Evolutionary conservation across 2,888 invertebrate species (phyloP), one percentile per base, ranked within the genome.

Genomic region (Luperina nickerlii): DNA sequence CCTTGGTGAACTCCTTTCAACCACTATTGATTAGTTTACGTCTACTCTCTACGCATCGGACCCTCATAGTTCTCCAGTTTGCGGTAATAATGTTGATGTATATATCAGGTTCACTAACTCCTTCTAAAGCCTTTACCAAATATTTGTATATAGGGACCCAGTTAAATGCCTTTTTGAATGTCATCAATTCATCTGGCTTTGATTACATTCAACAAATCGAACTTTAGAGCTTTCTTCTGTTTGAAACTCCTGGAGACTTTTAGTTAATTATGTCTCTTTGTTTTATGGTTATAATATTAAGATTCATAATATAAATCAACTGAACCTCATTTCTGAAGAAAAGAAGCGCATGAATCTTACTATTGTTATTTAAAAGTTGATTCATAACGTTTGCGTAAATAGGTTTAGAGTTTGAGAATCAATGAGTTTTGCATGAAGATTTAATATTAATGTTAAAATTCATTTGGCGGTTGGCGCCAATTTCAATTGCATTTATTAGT

Each of bases 401-500:
- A 32, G 32, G 15, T 15, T 2, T 15, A 60, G 54, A 45, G 24
- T 65, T 51, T 24, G 15, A 51, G 27, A 51, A 73, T 60, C 1
- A 74, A 66, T 38, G 57, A 42, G 15, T 67, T 79, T 62, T 51
- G 42, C 66, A n/a, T 74, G 20, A 62, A 81, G 8, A 51, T 57
- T 20, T n/a, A 81, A 11, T 20, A 78, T 18, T 24, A n/a, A 13
- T 32, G 15, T 45, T 9, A 20, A 20, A 5, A 45, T 54, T 60
- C 0, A 57, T 70, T 75, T 42, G 62, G 66, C 24, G 48, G 38
- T 76, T 76, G 60, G 32, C 66, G 70, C 70, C 73, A 73, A 48
- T 67, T 75, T 68, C 15, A 38, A 38, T 81, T 81, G 81, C 73
- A 81, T 80, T 76, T 73, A 74, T 32, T 69, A 80, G 45, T 45